Evolutionary conservation across 2,888 invertebrate species (phyloP), one percentile per base, ranked within the genome.

Genomic region (Agrochola lota): DNA sequence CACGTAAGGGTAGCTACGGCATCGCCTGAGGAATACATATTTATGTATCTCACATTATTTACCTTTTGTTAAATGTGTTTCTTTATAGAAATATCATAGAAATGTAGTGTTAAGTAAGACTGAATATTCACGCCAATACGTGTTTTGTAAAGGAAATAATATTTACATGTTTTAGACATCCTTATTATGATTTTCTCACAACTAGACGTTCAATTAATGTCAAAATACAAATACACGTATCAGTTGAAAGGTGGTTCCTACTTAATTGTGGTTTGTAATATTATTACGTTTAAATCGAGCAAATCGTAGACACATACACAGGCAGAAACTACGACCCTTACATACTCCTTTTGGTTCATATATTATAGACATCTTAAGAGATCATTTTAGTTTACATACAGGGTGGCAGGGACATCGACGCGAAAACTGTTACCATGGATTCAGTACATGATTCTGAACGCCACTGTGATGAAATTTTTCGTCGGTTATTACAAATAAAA

Each of bases 1-100:
- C 59, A 67, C 82, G 66, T 55, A n/a, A 64, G 35, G 20, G 35
- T 57, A 40, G 7, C 20, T 64, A 5, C 30, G n/a, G 49, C 26
- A 11, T 46, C 59, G 52, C 66, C 82, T 15, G 5, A 35, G 17
- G 59, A 78, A 78, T 81, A 75, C 23, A 66, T 59, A 35, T 78
- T 81, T 81, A 81, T 12, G 9, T 52, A 20, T 75, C 26, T 35
- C 26, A 52, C 15, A 60, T 81, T 81, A 59, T 59, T 78, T 60
- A 55, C 60, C 26, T 60, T 77, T 46, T 75, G 15, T 60, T 17
- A 81, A 67, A 81, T 26, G 26, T 66, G 12, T 81, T 74, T 52
- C 17, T 74, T 5, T 59, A 62, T 35, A 46, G 12, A 77, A 62
- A 17, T 15, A 52, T 78, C 30, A 60, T 15, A 43, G 11, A 55